A percentile compares a stretch with the other conserved stretches of the same genome.
phyloP scores from a whole-genome alignment of 2,113 vertebrate species.

The Philantomba maxwellii region DNA sequence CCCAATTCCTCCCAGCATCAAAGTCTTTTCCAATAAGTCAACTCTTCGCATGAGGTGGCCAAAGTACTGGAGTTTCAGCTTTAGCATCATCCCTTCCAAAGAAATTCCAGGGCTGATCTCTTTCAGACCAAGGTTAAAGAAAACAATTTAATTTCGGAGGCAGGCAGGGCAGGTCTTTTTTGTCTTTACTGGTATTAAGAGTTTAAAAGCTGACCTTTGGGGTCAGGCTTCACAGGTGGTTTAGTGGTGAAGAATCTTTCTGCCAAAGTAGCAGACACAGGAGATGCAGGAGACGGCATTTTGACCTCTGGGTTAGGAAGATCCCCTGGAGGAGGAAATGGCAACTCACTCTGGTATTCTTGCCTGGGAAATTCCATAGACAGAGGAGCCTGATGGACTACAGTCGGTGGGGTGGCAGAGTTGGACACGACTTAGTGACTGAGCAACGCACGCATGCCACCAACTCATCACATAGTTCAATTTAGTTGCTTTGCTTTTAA shows the following conservation, averaged over 20 bases:
- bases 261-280: neutral
- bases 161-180: neutral
- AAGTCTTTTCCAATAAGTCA: too few species aligned
- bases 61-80: too few species aligned
- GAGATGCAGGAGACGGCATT: neutral
- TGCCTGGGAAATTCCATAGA: neutral
- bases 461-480: neutral
- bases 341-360: neutral
- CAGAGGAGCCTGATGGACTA: neutral
- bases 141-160: neutral
- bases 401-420: neutral
- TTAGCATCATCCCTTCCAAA: too few species aligned
- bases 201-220: neutral
- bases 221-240: neutral
- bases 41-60: too few species aligned
- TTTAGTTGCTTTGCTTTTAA: neutral
- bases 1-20: too few species aligned
- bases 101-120: too few species aligned
- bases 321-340: neutral
- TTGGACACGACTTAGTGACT: neutral
- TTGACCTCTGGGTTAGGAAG: neutral
- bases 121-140: neutral
- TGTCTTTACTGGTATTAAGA: neutral
- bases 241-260: neutral
- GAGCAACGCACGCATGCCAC: neutral